Conservation (phyloP, 1,140 invertebrate genomes). For the Bombus ignitus region DNA sequence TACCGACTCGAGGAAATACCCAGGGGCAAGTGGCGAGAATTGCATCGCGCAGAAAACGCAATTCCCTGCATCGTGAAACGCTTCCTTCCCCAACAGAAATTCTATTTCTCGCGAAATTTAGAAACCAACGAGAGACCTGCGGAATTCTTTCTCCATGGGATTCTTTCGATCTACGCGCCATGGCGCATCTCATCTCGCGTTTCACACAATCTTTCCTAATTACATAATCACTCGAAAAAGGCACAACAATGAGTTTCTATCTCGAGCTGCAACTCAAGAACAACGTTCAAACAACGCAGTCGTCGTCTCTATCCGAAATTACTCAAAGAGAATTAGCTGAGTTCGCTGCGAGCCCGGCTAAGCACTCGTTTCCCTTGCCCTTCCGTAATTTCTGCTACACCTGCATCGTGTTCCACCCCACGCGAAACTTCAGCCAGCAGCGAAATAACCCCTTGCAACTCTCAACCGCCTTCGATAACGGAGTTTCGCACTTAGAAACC, state of each 20-base stretch:
- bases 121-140: background rate
- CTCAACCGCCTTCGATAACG: background rate
- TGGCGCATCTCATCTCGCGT: background rate
- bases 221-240: background rate
- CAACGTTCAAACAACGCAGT: background rate
- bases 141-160: background rate
- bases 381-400: background rate
- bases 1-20: background rate
- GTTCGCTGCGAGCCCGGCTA: too few relatives aligned
- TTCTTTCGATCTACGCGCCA: background rate
- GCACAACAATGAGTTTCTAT: background rate
- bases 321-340: constrained; percentile 8
- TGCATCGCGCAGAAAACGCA: background rate
- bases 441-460: background rate
- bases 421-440: background rate
- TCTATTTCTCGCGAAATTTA: background rate
- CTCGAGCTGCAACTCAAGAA: background rate
- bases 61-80: background rate
- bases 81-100: background rate
- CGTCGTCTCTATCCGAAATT: background rate
- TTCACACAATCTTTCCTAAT: background rate
- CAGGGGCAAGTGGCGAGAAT: background rate
- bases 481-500: constrained; percentile 4
- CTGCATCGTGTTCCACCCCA: background rate
- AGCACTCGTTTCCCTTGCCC: too few relatives aligned